Base-by-base conservation (phyloP, 1,140 invertebrate species). In the Papilio helenus region DNA sequence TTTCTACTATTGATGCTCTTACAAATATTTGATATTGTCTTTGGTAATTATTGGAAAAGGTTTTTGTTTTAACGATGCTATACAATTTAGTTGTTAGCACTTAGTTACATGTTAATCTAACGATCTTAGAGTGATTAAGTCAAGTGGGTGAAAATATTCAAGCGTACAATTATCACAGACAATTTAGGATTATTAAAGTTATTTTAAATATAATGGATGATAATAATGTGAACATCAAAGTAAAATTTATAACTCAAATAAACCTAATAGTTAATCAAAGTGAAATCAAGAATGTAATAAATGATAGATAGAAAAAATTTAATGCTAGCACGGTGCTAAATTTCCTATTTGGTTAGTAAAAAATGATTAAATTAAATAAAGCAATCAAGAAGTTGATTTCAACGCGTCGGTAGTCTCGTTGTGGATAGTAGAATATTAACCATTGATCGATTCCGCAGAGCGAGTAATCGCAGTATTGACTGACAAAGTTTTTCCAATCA, bases 311-410 rank as follows among this genome's bases (percentile, higher is more conserved):
- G 84, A 84, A 79, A 76, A 83, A 85, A 85, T 81, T 58, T 81
- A 72, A 74, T 74, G 73, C 2, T 29, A 80, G 58, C 51, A 83
- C 80, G 44, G 81, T 29, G 44, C 51, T 78, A 20, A n/a, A 68
- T 82, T 84, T 81, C 80, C 81, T 83, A 77, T 85, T 82, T 79
- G 80, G 81, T 49, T 82, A 72, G 39, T 79, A 81, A 86, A 86
- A 81, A 79, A 68, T 81, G 80, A 72, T 81, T 81, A 88, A 90
- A 90, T 90, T 89, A 90, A 90, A 90, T 90, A 90, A 90, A 88
- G 84, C 85, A 89, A 88, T 85, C 84, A 82, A 83, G 81, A 82
- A 82, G 82, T 84, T 74, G 80, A 84, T 83, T 85, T 85, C 79
- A 82, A 85, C 85, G 88, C 80, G 83, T 51, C 83, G 79, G 4